Evolutionary conservation across 2,888 invertebrate genomes (phyloP).

Genomic region (Leucoptera coffeella): DNA sequence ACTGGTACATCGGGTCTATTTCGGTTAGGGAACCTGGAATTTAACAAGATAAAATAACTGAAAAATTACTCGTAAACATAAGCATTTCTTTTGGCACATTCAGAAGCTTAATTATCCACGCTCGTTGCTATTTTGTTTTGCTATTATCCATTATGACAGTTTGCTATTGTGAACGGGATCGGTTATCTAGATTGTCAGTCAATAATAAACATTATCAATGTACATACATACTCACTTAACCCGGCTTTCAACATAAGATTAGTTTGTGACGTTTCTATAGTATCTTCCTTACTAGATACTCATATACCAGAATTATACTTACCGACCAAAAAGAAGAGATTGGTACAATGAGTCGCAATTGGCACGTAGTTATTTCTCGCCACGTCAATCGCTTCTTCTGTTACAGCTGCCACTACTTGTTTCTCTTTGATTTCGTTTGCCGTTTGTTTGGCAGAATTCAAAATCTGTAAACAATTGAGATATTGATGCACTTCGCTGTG

Average conservation of each 20-base stretch:
- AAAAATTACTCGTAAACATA: neutral
- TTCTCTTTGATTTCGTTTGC: constrained; percentile 90
- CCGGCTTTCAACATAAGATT: too few species aligned
- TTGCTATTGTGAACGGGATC: too few species aligned
- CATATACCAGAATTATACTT: too few species aligned
- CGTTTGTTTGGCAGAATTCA: constrained; percentile 84
- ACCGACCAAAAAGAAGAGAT: constrained; percentile 88
- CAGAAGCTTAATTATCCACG: too few species aligned
- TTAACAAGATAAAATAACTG: constrained; percentile 1
- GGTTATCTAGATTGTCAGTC: too few species aligned
- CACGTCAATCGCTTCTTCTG: constrained; percentile 83
- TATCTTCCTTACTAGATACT: too few species aligned
- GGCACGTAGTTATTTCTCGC: constrained; percentile 81
- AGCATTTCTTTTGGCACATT: neutral
- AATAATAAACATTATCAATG: too few species aligned
- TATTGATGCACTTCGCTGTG: too few species aligned
- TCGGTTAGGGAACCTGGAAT: constrained; percentile 74
- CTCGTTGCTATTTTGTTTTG: too few species aligned
- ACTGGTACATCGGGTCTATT: constrained; percentile 97
- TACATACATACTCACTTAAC: too few species aligned
- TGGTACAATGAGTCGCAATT: constrained; percentile 83
- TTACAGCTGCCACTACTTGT: constrained; percentile 82
- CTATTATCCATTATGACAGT: neutral
- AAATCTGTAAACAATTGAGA: too few species aligned
- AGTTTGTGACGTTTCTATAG: too few species aligned